Conservation (phyloP, 2,113 vertebrate species). For the Gymnobelideus leadbeateri region DNA sequence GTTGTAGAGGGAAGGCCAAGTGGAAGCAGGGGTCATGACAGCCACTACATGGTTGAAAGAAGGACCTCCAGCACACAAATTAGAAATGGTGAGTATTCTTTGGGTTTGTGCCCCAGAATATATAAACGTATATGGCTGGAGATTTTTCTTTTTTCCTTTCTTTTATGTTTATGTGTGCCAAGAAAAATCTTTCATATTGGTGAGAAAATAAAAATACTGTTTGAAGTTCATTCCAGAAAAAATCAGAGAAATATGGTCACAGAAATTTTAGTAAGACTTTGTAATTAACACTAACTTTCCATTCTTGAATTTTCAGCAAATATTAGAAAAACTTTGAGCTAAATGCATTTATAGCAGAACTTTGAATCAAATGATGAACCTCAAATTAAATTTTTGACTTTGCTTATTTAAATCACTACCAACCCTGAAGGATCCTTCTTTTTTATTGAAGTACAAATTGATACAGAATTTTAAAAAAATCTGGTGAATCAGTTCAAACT, state of each 20-base stretch:
- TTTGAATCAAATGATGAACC: constrained; percentile 24
- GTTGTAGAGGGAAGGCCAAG: constrained; percentile 92
- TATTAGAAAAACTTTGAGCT: background rate
- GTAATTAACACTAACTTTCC: constrained; percentile 26
- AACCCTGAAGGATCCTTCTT: constrained; percentile 19
- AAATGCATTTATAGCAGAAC: constrained; percentile 31
- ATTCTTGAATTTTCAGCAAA: constrained; percentile 42
- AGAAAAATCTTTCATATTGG: constrained; percentile 2
- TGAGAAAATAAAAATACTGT: background rate
- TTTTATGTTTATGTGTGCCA: constrained; percentile 5
- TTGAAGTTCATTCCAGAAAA: background rate
- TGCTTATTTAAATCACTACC: constrained; percentile 1
- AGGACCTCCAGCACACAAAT: constrained; percentile 48
- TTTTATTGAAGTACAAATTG: constrained; percentile 34
- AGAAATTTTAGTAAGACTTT: constrained; percentile 27
- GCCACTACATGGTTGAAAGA: constrained; percentile 87
- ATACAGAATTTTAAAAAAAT: constrained; percentile 28
- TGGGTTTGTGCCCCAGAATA: background rate
- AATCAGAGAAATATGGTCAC: constrained; percentile 4
- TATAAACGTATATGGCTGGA: background rate
- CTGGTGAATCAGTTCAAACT: background rate
- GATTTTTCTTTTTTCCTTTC: background rate
- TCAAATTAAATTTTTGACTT: constrained; percentile 17
- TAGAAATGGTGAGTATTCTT: constrained; percentile 85
- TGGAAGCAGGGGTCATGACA: constrained; percentile 93